Conservation (phyloP, 2,113 vertebrate genomes). For the Colossoma macropomum region DNA sequence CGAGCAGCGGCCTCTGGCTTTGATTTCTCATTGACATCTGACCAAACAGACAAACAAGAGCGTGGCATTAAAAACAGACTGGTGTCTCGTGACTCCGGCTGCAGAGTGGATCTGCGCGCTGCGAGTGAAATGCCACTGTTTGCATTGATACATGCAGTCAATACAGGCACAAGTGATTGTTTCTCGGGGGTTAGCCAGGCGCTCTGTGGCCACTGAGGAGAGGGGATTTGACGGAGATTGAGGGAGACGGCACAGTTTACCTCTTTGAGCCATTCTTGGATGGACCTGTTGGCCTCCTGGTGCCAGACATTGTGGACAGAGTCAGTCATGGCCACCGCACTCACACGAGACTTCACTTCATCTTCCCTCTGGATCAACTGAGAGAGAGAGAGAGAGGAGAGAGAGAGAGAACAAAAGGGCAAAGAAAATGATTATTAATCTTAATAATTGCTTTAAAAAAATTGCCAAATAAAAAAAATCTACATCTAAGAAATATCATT, state of each 20-base stretch:
- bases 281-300: constrained; percentile 92
- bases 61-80: constrained; percentile 52
- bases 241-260: constrained; percentile 67
- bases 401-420: background rate
- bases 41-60: constrained; percentile 51
- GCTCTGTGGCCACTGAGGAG: background rate
- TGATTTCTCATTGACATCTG: constrained; percentile 57
- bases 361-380: constrained; percentile 97
- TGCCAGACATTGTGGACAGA: constrained; percentile 98
- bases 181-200: background rate
- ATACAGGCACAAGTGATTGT: constrained; percentile 23
- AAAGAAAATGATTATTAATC: background rate
- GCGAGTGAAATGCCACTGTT: constrained; percentile 45
- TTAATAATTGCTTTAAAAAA: too few species aligned
- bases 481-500: too few species aligned
- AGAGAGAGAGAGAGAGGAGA: constrained; percentile 1
- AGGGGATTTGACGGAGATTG: background rate
- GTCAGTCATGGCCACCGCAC: constrained; percentile 94
- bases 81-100: constrained; percentile 63
- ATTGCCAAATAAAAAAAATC: too few species aligned
- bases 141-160: constrained; percentile 19
- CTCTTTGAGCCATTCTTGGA: constrained; percentile 97
- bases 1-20: constrained; percentile 38
- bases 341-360: constrained; percentile 90
- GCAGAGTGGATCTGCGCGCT: constrained; percentile 5